Evolutionary conservation across 2,797 vertebrate genomes (phyloP).

Genomic region (Sebastiscus tertius): DNA sequence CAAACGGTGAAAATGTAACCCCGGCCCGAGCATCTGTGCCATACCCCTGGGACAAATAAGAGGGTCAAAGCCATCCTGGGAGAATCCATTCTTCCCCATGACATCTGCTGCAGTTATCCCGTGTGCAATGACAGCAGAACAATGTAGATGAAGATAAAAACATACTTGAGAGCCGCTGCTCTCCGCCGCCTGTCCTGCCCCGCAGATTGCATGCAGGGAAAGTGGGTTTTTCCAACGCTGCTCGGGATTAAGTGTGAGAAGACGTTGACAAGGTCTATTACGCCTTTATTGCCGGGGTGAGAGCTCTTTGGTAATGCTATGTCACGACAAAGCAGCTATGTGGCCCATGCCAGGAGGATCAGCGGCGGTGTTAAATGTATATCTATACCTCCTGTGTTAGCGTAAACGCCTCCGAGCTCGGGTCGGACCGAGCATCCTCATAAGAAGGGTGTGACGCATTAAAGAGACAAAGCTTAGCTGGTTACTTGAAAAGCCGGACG

Average conservation of each 20-base stretch:
- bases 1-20: constrained; percentile 57
- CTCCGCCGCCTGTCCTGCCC: constrained; percentile 26
- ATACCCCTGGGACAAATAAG: constrained; percentile 75
- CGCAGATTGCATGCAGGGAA: constrained; percentile 29
- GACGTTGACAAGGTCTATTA: constrained; percentile 53
- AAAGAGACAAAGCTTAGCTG: constrained; percentile 56
- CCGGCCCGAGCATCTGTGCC: constrained; percentile 71
- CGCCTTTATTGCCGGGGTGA: constrained; percentile 8
- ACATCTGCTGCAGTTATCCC: constrained; percentile 79
- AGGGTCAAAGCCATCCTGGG: constrained; percentile 76
- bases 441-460: constrained; percentile 47
- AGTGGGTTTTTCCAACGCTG: constrained; percentile 3
- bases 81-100: constrained; percentile 76
- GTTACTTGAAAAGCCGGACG: constrained; percentile 30
- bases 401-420: constrained; percentile 1
- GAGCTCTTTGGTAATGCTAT: constrained; percentile 30
- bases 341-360: constrained; percentile 27
- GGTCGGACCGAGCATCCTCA: constrained; percentile 13
- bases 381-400: not conserved
- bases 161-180: constrained; percentile 59
- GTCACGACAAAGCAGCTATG: constrained; percentile 40
- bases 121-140: constrained; percentile 68
- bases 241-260: constrained; percentile 45
- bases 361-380: constrained; percentile 20
- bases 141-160: constrained; percentile 71